Base-by-base conservation (phyloP, 2,113 vertebrate genomes). In the Syngnathoides biaculeatus region DNA sequence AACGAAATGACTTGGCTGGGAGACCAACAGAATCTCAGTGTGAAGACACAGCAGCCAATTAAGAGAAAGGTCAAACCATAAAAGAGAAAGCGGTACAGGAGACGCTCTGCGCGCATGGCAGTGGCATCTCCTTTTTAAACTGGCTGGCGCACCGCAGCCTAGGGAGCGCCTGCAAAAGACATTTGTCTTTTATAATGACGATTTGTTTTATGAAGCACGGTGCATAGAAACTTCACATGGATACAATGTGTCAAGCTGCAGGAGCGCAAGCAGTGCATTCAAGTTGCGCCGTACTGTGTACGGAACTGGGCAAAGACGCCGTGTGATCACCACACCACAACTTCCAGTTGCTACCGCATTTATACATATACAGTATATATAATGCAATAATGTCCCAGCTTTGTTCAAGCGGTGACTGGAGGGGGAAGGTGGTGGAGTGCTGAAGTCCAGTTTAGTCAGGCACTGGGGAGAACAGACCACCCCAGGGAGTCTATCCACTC, bases 1-100 rank as follows among this genome's bases (percentile, higher is more conserved):
- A 71, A 68, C 77, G 83, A 82, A 86, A 82, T 77, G 70, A 77
- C 76, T 81, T 79, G 79, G 78, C 81, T 78, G 74, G 77, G 77
- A 85, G 84, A 88, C 81, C 87, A 87, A 87, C 86, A 83, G 82
- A 86, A 87, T 87, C 80, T 76, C 79, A 79, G 86, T 76, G 73
- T 87, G 86, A 89, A 90, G 86, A 87, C 81, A 86, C 79, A 81
- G 84, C 82, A 84, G 85, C 87, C 88, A 90, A 91, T 91, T 89
- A 90, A 86, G 80, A 86, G 81, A 90, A 91, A 90, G 88, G 88
- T 91, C 88, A 91, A 75, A 67, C 65, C 66, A 80, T 89, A 89
- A 90, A 89, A 84, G 80, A 80, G 74, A 79, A 84, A 74, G 85
- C 74, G 53, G 78, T 68, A 69, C 39, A 73, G 72, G 71, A 83